These are phyloP conservation scores for Habroteleia sp. DNA, from an alignment of 2,888 invertebrate species.

Conservation along the genomic window DNA sequence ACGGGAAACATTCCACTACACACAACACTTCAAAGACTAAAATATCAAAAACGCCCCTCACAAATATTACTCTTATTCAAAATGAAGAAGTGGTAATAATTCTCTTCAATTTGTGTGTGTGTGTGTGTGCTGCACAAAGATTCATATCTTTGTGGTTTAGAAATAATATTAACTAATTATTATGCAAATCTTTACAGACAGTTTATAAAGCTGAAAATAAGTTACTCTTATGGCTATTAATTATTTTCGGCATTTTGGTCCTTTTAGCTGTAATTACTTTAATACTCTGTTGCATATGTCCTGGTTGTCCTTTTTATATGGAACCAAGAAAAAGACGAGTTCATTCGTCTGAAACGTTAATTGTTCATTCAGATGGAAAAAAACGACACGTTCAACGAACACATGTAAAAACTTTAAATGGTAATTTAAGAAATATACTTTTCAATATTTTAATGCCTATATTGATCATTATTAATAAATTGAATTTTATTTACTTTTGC, in stretches of 20 bases:
- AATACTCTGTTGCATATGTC: slow-evolving; percentile 91
- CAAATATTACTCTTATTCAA: slow-evolving; percentile 58
- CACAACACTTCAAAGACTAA: slow-evolving; percentile 16
- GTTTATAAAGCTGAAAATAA: slow-evolving; percentile 88
- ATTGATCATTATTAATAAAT: no score
- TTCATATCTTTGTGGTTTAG: no score
- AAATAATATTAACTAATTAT: no score
- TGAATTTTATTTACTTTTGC: no score
- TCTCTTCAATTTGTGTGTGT: not conserved
- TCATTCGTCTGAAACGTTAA: slow-evolving; percentile 77
- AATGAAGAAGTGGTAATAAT: slow-evolving; percentile 72
- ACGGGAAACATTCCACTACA: no score
- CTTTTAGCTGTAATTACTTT: slow-evolving; percentile 87
- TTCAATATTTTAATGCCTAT: no score
- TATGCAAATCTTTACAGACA: slow-evolving; percentile 81
- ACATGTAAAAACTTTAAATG: slow-evolving; percentile 55
- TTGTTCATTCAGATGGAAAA: slow-evolving; percentile 72
- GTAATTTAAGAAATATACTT: no score
- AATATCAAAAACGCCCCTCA: slow-evolving; percentile 32
- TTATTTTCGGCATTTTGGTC: slow-evolving; percentile 88
- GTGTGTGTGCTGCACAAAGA: no score
- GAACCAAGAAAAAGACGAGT: slow-evolving; percentile 83
- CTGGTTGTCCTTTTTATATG: slow-evolving; percentile 91
- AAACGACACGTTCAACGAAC: slow-evolving; percentile 75
- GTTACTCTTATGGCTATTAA: slow-evolving; percentile 88